phyloP scores from a whole-genome alignment of 2,113 vertebrate species.

The Plectropomus leopardus region DNA sequence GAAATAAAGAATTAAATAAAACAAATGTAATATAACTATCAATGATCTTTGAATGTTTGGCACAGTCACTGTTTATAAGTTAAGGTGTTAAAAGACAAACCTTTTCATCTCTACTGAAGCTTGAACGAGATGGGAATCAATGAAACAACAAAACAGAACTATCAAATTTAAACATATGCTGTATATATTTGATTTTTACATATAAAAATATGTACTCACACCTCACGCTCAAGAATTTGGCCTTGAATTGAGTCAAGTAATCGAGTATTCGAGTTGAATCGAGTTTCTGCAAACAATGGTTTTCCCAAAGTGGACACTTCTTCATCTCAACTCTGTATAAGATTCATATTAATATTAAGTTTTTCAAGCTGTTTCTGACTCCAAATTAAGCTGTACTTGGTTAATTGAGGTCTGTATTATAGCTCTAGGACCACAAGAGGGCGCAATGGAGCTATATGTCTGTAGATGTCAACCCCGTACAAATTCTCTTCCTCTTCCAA shows the following conservation, averaged over 20 bases:
- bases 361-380: background rate
- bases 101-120: background rate
- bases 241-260: background rate
- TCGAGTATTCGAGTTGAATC: too few species aligned
- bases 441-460: background rate
- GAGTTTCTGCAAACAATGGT: background rate
- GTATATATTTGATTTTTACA: too few species aligned
- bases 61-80: background rate
- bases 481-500: background rate
- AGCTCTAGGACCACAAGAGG: constrained; percentile 41
- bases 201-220: too few species aligned
- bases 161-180: background rate
- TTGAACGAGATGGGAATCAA: background rate
- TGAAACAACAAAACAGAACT: background rate
- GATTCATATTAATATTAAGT: background rate
- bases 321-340: background rate
- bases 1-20: background rate
- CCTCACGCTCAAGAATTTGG: too few species aligned
- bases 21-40: background rate
- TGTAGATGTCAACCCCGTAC: background rate
- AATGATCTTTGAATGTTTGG: background rate
- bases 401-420: background rate
- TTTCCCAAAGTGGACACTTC: background rate
- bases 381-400: background rate
- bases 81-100: background rate